Evolutionary conservation across 2,888 invertebrate genomes (phyloP).

Genomic region (Lissonota sp.): DNA sequence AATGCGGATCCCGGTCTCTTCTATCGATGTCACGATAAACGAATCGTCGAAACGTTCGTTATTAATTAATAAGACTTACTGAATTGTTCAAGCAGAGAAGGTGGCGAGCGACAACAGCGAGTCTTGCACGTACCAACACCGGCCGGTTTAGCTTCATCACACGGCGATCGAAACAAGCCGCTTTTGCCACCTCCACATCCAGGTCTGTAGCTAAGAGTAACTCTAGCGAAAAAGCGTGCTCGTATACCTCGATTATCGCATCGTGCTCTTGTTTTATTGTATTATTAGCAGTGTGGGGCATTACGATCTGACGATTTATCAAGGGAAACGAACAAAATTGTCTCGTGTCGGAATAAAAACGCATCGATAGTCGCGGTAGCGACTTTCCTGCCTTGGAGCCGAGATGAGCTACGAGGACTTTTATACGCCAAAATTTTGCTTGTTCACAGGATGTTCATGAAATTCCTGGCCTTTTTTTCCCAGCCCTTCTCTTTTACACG

Average conservation of each 20-base stretch:
- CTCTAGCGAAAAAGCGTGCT: slow-evolving; percentile 76
- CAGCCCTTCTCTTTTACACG: slow-evolving; percentile 25
- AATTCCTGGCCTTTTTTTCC: no score
- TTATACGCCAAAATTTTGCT: no score
- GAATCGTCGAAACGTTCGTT: slow-evolving; percentile 46
- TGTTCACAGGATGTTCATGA: no score
- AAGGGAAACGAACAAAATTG: no score
- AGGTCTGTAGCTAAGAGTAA: slow-evolving; percentile 84
- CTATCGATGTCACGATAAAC: slow-evolving; percentile 29
- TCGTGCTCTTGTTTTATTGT: not conserved
- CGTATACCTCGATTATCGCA: slow-evolving; percentile 69
- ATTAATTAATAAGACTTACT: slow-evolving; percentile 78
- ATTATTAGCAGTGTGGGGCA: no score
- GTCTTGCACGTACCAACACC: slow-evolving; percentile 78
- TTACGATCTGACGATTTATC: no score
- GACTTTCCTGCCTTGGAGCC: no score
- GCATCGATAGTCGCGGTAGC: no score
- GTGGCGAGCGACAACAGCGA: slow-evolving; percentile 79
- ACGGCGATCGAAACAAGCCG: slow-evolving; percentile 82
- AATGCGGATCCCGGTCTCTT: slow-evolving; percentile 46
- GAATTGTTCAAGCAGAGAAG: slow-evolving; percentile 83
- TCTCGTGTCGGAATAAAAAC: no score
- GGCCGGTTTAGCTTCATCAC: slow-evolving; percentile 77
- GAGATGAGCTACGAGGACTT: no score
- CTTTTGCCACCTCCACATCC: slow-evolving; percentile 82